Evolutionary conservation across 2,888 invertebrate species (phyloP).

Genomic region (Agonopterix alstromeriana): DNA sequence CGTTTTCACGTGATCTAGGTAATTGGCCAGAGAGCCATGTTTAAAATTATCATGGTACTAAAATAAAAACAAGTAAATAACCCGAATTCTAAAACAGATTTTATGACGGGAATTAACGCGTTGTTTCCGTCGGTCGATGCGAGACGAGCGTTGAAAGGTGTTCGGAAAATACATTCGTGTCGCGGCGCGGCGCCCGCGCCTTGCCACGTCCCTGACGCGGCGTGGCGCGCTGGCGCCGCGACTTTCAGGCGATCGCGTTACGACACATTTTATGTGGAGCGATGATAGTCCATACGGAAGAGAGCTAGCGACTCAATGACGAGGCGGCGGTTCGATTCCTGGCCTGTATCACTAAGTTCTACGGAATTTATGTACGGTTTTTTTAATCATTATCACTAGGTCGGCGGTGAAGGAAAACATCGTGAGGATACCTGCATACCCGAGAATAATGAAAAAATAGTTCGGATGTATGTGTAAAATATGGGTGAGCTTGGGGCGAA

Average conservation of each 20-base stretch:
- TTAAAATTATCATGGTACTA: constrained; percentile 73
- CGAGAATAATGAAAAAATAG: no score
- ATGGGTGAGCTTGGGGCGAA: no score
- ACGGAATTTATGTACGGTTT: no score
- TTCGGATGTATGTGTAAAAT: no score
- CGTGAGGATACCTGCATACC: no score
- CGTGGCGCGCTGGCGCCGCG: constrained; percentile 30
- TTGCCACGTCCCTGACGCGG: constrained; percentile 22
- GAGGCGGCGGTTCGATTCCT: no score
- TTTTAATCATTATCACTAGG: no score
- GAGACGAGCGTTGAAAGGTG: constrained; percentile 74
- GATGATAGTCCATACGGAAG: no score
- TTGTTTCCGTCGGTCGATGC: constrained; percentile 75
- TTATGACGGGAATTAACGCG: constrained; percentile 77
- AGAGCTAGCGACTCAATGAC: no score
- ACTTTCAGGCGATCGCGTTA: constrained; percentile 52
- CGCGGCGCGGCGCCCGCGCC: constrained; percentile 31
- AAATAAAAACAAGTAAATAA: constrained; percentile 77
- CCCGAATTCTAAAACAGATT: constrained; percentile 76
- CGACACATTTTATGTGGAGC: no score
- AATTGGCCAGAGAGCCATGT: constrained; percentile 64
- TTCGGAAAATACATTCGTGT: constrained; percentile 62
- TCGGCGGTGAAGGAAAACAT: no score
- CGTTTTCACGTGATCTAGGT: constrained; percentile 67
- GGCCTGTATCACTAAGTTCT: no score